These are phyloP conservation scores for Pseudorasbora parva DNA, from an alignment of 2,113 vertebrate genomes.

Conservation along the genomic window DNA sequence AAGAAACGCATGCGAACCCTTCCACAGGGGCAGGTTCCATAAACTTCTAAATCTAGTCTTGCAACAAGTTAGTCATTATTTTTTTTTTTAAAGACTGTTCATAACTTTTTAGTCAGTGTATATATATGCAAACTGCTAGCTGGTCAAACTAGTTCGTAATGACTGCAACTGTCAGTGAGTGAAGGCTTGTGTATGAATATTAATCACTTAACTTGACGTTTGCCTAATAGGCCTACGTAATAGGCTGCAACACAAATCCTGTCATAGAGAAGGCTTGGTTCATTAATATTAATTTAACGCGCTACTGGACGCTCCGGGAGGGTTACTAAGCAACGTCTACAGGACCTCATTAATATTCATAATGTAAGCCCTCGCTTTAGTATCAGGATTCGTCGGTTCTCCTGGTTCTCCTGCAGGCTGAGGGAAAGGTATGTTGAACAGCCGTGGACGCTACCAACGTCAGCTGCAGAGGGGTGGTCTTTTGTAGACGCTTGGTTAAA, in stretches of 20 bases:
- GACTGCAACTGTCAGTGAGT: too few species aligned
- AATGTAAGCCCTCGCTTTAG: neutral
- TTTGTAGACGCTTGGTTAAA: rapidly evolving
- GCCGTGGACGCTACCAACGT: constrained; percentile 75
- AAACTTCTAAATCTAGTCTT: too few species aligned
- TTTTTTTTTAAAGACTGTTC: too few species aligned
- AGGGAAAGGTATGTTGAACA: constrained; percentile 74
- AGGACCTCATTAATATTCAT: constrained; percentile 20
- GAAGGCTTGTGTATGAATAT: neutral
- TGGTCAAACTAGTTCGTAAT: too few species aligned
- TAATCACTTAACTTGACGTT: neutral
- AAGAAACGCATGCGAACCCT: too few species aligned
- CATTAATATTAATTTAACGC: neutral
- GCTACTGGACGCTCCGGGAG: constrained; percentile 6
- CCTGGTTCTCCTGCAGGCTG: constrained; percentile 52
- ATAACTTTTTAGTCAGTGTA: too few species aligned
- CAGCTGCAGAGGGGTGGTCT: constrained; percentile 33
- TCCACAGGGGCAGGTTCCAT: neutral
- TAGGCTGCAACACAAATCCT: constrained; percentile 9
- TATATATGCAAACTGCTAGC: too few species aligned
- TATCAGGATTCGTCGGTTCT: constrained; percentile 39
- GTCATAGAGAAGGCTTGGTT: neutral
- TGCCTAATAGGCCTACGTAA: neutral
- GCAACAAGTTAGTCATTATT: too few species aligned
- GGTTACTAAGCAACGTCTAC: constrained; percentile 28